Evolutionary conservation across 2,797 vertebrate species (phyloP), one percentile per base, ranked within the genome.

Genomic region (Parauchenoglanis ngamensis): DNA sequence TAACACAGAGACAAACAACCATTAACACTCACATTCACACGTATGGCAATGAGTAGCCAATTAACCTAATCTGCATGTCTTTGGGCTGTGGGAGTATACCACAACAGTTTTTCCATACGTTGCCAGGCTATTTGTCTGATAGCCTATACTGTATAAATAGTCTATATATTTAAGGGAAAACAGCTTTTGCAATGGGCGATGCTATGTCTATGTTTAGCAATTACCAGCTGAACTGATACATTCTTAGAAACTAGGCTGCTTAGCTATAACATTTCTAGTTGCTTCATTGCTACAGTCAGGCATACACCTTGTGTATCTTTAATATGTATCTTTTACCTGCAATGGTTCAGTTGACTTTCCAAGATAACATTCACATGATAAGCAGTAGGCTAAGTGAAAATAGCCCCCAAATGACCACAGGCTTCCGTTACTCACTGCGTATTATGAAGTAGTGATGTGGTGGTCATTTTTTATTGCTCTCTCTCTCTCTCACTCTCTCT

Each of bases 331-430:
- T 65, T 65, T 65, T 72, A 72, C 8, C 35, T 44, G 35, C 2
- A 23, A 73, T 46, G 23, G 44, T n/a, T 76, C 25, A 83, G 61
- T 67, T 15, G 17, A 67, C 44, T 52, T 83, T 67, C 12, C 46
- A 67, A 83, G 61, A 83, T 67, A 83, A 67, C 61, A 83, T 83
- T 83, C 61, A 67, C 6, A 57, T 28, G 79, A 81, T 63, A 81
- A 65, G 23, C 25, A 46, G 40, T n/a, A 44, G 23, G 78, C 35
- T 8, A 19, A 81, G 40, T n/a, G 13, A 49, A 65, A 81, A 81
- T n/a, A 46, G 23, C 40, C 57, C 15, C 40, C 59, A 19, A 46
- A 65, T 81, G 40, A 81, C 40, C 40, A 46, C 40, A 46, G 13
- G 54, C 40, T 77, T 77, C 75, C n/a, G 49, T 49, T 76, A 79